These are phyloP conservation scores for Bombus breviceps DNA, from an alignment of 1,140 invertebrate genomes.

Conservation along the genomic window DNA sequence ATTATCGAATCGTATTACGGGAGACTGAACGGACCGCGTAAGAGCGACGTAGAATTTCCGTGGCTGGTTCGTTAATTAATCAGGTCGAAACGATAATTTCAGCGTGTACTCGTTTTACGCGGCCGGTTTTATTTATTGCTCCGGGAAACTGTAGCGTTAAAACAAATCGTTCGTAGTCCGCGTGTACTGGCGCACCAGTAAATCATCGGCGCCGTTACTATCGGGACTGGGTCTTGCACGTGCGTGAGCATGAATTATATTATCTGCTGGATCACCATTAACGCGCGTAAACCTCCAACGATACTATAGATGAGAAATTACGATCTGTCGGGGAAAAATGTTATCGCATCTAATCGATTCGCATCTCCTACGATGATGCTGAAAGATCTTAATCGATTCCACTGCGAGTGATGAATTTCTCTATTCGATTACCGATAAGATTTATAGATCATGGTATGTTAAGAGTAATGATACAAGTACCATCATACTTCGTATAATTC, in stretches of 20 bases:
- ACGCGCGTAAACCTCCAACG: constrained; percentile 23
- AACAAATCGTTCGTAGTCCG: constrained; percentile 55
- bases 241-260: constrained; percentile 71
- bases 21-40: constrained; percentile 1
- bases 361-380: background rate
- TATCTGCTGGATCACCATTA: constrained; percentile 68
- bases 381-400: background rate
- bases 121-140: constrained; percentile 64
- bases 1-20: background rate
- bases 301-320: constrained; percentile 30
- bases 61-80: constrained; percentile 56
- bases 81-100: constrained; percentile 59
- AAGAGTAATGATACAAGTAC: background rate
- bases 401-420: background rate
- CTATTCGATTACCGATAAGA: background rate
- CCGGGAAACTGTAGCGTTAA: constrained; percentile 64
- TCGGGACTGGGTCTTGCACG: constrained; percentile 39
- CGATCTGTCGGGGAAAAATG: background rate
- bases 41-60: constrained; percentile 48
- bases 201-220: constrained; percentile 61
- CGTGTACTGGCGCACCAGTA: constrained; percentile 37
- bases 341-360: background rate
- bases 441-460: background rate
- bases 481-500: background rate
- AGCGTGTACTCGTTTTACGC: constrained; percentile 52